Percentiles rank a stretch among this genome's conserved stretches.
These are phyloP conservation scores for Diplazon laetatorius DNA, from an alignment of 2,888 invertebrate species.

Conservation along the genomic window DNA sequence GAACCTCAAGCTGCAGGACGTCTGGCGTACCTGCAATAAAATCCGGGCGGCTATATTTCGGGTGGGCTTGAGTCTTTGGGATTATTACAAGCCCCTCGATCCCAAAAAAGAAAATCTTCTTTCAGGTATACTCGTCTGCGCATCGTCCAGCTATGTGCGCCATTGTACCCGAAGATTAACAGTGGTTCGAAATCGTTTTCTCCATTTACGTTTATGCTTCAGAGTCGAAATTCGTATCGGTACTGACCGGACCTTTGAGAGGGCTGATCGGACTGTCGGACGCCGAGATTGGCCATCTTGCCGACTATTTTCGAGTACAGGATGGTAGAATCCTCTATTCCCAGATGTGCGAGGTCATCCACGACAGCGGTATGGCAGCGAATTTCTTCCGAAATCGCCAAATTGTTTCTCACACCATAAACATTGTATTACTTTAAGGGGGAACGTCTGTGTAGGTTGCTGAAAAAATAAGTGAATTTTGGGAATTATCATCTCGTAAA, in stretches of 20 bases:
- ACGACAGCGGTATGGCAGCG: slow-evolving; percentile 85
- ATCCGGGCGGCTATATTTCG: slow-evolving; percentile 90
- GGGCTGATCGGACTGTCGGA: slow-evolving; percentile 88
- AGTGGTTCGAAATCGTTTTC: neutral
- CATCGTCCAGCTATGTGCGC: neutral
- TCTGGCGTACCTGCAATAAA: slow-evolving; percentile 92
- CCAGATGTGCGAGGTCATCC: slow-evolving; percentile 89
- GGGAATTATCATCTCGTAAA: no score
- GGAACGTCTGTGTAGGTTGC: no score
- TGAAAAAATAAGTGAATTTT: no score
- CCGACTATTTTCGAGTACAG: slow-evolving; percentile 91
- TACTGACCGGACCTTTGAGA: slow-evolving; percentile 88
- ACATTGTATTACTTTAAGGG: no score
- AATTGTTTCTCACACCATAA: neutral
- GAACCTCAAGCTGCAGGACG: slow-evolving; percentile 85
- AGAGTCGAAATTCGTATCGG: slow-evolving; percentile 90
- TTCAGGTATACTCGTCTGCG: slow-evolving; percentile 84
- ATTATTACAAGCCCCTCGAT: slow-evolving; percentile 88
- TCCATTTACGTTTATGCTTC: slow-evolving; percentile 27
- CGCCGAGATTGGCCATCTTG: slow-evolving; percentile 88
- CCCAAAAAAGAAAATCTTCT: slow-evolving; percentile 87
- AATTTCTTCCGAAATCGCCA: slow-evolving; percentile 30
- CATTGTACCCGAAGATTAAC: neutral
- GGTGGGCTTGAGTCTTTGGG: slow-evolving; percentile 88
- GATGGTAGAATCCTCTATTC: slow-evolving; percentile 91